phyloP scores from a whole-genome alignment of 2,797 vertebrate species.

The Rhabdomys pumilio region DNA sequence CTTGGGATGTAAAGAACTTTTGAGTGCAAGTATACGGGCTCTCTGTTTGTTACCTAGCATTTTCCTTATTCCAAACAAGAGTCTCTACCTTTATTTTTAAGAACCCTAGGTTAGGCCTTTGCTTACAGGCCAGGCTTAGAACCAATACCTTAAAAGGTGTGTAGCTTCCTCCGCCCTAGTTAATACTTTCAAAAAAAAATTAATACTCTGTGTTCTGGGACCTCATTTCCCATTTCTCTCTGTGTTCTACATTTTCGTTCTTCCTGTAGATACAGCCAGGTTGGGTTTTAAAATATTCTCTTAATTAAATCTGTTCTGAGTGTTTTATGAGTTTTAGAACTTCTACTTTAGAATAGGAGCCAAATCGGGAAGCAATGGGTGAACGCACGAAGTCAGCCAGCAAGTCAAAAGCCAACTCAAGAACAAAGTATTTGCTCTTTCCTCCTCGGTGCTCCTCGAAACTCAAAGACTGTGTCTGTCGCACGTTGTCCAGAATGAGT shows the following conservation, averaged over 20 bases:
- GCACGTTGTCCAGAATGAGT: not conserved
- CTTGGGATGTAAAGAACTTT: not conserved
- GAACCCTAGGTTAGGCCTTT: not conserved
- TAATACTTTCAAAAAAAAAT: slow-evolving; percentile 10
- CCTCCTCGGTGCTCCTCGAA: not conserved
- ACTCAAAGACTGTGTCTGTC: not conserved
- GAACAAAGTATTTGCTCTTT: slow-evolving; percentile 19
- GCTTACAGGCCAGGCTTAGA: not conserved
- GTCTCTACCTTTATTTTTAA: not conserved
- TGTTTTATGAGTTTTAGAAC: slow-evolving; percentile 41
- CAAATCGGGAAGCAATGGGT: slow-evolving; percentile 10
- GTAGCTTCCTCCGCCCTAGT: not conserved
- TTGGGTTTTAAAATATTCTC: slow-evolving; percentile 53
- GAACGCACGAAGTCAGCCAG: not conserved
- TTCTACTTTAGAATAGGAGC: slow-evolving; percentile 49
- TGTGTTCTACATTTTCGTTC: slow-evolving; percentile 37
- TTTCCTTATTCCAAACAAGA: not conserved
- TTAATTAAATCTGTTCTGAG: slow-evolving; percentile 43
- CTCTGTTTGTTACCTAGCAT: not conserved
- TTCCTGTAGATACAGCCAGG: not conserved
- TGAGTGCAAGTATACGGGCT: not conserved
- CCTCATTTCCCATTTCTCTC: not conserved
- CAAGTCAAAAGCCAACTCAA: slow-evolving; percentile 30
- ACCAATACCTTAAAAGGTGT: not conserved
- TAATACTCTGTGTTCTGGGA: slow-evolving; percentile 25